These are phyloP conservation scores for Rhamnusium bicolor DNA, from an alignment of 2,888 invertebrate genomes.

Conservation along the genomic window DNA sequence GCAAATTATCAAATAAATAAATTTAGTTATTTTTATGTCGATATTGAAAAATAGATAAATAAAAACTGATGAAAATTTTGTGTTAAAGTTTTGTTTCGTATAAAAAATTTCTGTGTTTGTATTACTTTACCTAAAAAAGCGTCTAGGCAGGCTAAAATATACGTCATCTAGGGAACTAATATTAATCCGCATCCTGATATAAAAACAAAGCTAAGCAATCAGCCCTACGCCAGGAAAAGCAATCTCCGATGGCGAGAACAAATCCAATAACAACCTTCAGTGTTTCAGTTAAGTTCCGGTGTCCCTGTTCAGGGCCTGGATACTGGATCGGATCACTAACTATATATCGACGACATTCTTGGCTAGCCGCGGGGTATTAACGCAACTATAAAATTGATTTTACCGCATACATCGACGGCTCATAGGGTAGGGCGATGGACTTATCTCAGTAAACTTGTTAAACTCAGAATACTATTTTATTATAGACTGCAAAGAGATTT, in stretches of 20 bases:
- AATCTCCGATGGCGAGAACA: constrained; percentile 54
- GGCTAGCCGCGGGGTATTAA: constrained; percentile 55
- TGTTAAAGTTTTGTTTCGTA: no score
- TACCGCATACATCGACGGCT: constrained; percentile 39
- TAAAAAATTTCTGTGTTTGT: neutral
- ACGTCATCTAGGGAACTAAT: constrained; percentile 2
- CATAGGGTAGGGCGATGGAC: constrained; percentile 6
- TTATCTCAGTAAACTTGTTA: constrained; percentile 10
- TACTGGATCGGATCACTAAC: constrained; percentile 29
- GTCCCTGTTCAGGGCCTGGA: constrained; percentile 37
- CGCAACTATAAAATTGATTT: constrained; percentile 61
- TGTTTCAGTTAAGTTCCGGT: constrained; percentile 53
- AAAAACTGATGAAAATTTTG: no score
- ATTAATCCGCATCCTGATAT: constrained; percentile 1
- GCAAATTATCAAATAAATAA: no score
- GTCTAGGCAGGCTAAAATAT: neutral
- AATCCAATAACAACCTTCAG: constrained; percentile 56
- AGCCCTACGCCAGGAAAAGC: constrained; percentile 43
- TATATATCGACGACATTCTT: constrained; percentile 37
- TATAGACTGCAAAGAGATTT: neutral
- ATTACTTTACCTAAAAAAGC: neutral
- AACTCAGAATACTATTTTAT: neutral
- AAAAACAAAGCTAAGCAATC: constrained; percentile 47
- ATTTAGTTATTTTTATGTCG: no score
- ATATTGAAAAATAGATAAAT: no score